Evolutionary conservation across 2,888 invertebrate genomes (phyloP).

Genomic region (Incurvaria masculella): DNA sequence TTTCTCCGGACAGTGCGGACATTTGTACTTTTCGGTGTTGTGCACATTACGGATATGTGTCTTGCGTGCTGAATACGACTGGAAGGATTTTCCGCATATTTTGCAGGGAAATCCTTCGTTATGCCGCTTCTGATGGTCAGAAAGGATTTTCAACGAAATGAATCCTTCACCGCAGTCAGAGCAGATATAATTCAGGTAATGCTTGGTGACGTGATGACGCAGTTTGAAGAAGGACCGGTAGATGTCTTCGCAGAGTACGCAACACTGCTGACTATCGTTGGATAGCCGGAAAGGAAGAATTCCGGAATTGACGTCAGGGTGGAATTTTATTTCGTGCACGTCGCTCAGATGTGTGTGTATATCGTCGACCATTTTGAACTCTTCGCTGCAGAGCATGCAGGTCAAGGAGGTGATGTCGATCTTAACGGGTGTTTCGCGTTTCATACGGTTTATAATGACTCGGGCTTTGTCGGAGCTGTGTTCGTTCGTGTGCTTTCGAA

Average conservation of each 20-base stretch:
- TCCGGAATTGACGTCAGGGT: constrained; percentile 25
- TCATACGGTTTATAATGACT: background rate
- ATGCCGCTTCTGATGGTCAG: background rate
- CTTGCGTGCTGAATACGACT: background rate
- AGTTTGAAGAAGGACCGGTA: constrained; percentile 26
- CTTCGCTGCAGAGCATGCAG: background rate
- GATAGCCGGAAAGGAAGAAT: constrained; percentile 31
- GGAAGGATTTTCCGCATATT: background rate
- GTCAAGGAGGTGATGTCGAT: background rate
- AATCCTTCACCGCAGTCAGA: constrained; percentile 36
- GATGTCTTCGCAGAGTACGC: constrained; percentile 26
- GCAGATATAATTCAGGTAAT: constrained; percentile 32
- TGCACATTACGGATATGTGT: background rate
- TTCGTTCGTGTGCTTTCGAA: background rate
- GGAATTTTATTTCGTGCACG: constrained; percentile 16
- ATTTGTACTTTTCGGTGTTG: background rate
- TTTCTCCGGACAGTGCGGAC: background rate
- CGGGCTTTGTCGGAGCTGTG: background rate
- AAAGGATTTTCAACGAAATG: background rate
- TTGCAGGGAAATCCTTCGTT: background rate
- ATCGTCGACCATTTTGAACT: background rate
- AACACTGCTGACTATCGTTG: constrained; percentile 16
- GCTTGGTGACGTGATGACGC: constrained; percentile 30
- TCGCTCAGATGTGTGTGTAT: background rate
- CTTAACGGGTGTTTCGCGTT: background rate